Conservation (phyloP, 2,113 vertebrate species). For the Morone saxatilis region DNA sequence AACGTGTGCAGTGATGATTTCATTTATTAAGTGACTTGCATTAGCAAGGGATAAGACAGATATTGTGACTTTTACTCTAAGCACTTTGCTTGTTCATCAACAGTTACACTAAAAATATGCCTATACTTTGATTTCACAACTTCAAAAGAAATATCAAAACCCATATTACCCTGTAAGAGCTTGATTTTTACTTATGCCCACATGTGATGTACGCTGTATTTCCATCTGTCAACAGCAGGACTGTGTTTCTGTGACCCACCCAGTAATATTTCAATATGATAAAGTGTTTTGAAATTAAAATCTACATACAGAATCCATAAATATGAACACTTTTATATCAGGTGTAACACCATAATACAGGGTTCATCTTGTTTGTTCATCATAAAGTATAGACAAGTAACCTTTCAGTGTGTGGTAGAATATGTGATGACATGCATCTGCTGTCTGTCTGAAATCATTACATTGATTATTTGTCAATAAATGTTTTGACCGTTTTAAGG, state of each 20-base stretch:
- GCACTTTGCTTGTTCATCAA: not conserved
- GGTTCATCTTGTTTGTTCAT: conserved; percentile 37
- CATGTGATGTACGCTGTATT: not conserved
- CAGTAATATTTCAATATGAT: conserved; percentile 26
- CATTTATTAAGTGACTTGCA: conserved; percentile 8
- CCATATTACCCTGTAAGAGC: not conserved
- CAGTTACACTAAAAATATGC: not conserved
- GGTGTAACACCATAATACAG: conserved; percentile 6
- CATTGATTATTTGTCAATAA: conserved; percentile 37
- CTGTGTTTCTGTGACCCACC: conserved; percentile 6
- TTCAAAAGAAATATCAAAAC: not conserved
- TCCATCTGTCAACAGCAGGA: not conserved
- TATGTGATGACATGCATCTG: not conserved
- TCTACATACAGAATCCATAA: not conserved
- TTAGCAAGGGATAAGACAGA: not conserved
- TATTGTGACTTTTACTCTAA: not conserved
- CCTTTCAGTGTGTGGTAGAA: not conserved
- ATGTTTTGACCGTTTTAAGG: conserved; percentile 14
- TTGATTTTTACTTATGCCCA: not conserved
- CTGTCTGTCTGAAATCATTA: not conserved
- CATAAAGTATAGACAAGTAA: conserved; percentile 8
- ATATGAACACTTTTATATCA: not conserved
- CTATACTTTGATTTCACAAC: not conserved
- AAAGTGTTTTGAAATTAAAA: not conserved
- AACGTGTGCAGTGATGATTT: conserved; percentile 24